Evolutionary conservation across 2,888 invertebrate genomes (phyloP).

Genomic region (Chamaedrilus cognettii): DNA sequence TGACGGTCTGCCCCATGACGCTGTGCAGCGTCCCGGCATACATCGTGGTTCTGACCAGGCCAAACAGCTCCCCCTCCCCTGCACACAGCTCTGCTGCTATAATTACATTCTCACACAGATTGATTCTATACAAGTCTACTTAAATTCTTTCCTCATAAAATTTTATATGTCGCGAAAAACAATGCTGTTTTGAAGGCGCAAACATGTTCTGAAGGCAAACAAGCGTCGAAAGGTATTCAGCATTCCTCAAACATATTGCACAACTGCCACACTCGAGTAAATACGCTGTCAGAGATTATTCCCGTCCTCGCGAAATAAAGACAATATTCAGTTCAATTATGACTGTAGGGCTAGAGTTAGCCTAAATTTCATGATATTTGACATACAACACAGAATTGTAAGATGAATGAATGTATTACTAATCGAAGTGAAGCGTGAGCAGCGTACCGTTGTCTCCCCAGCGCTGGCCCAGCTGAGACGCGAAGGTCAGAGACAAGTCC

Average conservation of each 20-base stretch:
- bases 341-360: too few species aligned
- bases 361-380: too few species aligned
- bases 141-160: neutral
- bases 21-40: slow-evolving; percentile 47
- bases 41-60: slow-evolving; percentile 43
- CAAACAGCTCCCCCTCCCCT: slow-evolving; percentile 42
- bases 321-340: too few species aligned
- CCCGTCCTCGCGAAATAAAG: too few species aligned
- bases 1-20: slow-evolving; percentile 47
- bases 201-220: too few species aligned
- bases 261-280: too few species aligned
- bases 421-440: slow-evolving; percentile 45
- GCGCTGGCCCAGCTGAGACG: slow-evolving; percentile 34
- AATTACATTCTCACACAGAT: neutral
- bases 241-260: too few species aligned
- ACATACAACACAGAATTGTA: too few species aligned
- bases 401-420: too few species aligned
- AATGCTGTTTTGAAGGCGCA: neutral
- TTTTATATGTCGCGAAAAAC: neutral
- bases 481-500: slow-evolving; percentile 41
- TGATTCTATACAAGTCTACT: neutral
- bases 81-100: neutral
- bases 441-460: slow-evolving; percentile 34
- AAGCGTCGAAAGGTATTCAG: too few species aligned
- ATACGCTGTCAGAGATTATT: too few species aligned